Evolutionary conservation across 2,888 invertebrate genomes (phyloP).

Genomic region (Ariolimax columbianus): DNA sequence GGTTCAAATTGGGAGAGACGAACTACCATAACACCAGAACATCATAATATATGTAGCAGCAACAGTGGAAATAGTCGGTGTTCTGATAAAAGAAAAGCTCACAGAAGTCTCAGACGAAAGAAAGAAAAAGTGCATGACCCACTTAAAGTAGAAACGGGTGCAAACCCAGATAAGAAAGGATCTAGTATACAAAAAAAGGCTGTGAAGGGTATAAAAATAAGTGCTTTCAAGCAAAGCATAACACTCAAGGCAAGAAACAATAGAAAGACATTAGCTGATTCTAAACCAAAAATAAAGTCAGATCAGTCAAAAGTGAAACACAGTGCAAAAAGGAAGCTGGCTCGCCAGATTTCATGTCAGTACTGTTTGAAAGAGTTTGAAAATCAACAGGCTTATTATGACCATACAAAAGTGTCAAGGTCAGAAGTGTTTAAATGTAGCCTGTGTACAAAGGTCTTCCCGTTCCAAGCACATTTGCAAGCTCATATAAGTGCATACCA

Average conservation of each 20-base stretch:
- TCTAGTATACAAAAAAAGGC: neutral
- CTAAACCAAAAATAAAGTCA: neutral
- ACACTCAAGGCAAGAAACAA: neutral
- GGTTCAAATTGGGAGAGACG: neutral
- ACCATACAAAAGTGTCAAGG: constrained; percentile 28
- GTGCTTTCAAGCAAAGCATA: neutral
- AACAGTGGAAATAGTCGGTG: neutral
- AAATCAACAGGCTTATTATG: constrained; percentile 28
- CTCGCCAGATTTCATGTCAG: constrained; percentile 26
- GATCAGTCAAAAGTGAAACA: neutral
- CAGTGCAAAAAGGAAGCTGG: constrained; percentile 38
- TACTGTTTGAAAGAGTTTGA: constrained; percentile 37
- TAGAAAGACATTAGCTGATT: neutral
- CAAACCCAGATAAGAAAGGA: constrained; percentile 9
- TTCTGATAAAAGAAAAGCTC: neutral
- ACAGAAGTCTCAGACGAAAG: neutral
- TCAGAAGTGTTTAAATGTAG: constrained; percentile 15
- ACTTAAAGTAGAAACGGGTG: neutral
- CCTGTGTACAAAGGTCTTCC: constrained; percentile 27
- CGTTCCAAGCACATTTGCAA: constrained; percentile 36
- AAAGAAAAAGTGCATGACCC: neutral
- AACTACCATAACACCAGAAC: neutral
- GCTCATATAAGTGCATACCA: constrained; percentile 36
- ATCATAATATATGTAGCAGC: neutral
- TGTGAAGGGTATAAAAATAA: neutral